phyloP scores from a whole-genome alignment of 2,113 vertebrate species.

The Scopus umbretta region DNA sequence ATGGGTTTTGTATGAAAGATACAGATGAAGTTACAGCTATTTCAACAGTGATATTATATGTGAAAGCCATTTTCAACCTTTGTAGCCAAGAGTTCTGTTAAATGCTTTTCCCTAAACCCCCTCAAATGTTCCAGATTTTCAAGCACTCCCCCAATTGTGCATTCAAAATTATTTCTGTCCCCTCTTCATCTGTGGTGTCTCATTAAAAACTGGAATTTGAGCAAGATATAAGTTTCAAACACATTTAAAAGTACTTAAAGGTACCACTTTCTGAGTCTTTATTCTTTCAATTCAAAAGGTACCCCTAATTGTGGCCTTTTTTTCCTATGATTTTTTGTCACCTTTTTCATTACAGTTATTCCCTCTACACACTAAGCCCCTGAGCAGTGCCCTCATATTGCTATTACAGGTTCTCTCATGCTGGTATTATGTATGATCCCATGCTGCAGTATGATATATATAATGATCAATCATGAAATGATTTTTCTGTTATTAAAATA shows the following conservation, averaged over 20 bases:
- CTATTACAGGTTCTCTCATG: neutral
- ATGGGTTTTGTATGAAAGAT: neutral
- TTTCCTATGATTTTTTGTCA: neutral
- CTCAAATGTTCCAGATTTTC: conserved; percentile 55
- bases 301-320: conserved; percentile 49
- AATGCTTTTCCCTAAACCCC: conserved; percentile 2
- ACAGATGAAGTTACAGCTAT: conserved; percentile 7
- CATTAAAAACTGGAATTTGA: conserved; percentile 65
- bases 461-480: conserved; percentile 46
- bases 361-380: neutral
- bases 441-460: neutral
- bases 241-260: conserved; percentile 44
- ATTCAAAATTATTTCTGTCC: conserved; percentile 51
- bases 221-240: conserved; percentile 54
- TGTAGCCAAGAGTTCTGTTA: conserved; percentile 23
- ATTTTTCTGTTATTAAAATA: conserved; percentile 51
- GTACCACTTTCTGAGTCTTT: conserved; percentile 58
- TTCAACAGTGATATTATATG: neutral
- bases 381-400: conserved; percentile 6
- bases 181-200: conserved; percentile 51
- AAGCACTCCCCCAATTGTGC: conserved; percentile 46
- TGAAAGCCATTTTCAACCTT: conserved; percentile 24
- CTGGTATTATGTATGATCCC: conserved; percentile 10
- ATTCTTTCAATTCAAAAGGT: conserved; percentile 48
- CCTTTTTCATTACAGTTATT: conserved; percentile 19